Evolutionary conservation across 2,797 vertebrate species (phyloP), one percentile per base, ranked within the genome.

Genomic region (Ctenopoma kingsleyae): DNA sequence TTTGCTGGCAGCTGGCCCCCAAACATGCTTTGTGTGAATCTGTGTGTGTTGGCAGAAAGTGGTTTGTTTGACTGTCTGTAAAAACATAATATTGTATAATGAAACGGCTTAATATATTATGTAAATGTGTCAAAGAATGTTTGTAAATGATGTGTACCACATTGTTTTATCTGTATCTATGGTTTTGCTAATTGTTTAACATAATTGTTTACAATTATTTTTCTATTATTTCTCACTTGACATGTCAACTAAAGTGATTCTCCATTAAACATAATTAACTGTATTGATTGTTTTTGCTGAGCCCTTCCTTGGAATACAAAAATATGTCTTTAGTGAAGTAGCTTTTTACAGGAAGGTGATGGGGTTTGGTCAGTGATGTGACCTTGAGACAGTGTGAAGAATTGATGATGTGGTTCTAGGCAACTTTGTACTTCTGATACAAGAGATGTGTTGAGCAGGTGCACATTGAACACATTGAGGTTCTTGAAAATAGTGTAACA

Each of bases 1-100:
- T 80, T 86, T 82, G 40, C 81, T 94, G 94, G 93, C 94, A 94
- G 91, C 86, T 90, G 93, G 93, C 89, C 89, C 94, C 88, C 95
- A 95, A 95, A 92, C 88, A 81, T 86, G 68, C 80, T 73, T 51
- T 71, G 63, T 76, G 76, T 64, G 78, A 10, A 67, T 77, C 15
- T 81, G 48, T 22, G 50, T 50, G 49, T 54, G 48, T 41, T 30
- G 61, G 51, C 5, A 36, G 57, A 53, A 50, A 8, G 50, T 62
- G 46, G 58, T 67, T 57, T 65, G 36, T 66, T 67, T 56, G 49
- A 62, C 48, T 63, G 51, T 69, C 40, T 75, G 25, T 67, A 3
- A 61, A 57, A 71, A 38, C 47, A 66, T 69, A 41, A 38, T 32
- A 17, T 61, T 49, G 52, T 27, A 25, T 70, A 56, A 66, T 75